phyloP scores from a whole-genome alignment of 2,113 vertebrate species.

The Chamaea fasciata region DNA sequence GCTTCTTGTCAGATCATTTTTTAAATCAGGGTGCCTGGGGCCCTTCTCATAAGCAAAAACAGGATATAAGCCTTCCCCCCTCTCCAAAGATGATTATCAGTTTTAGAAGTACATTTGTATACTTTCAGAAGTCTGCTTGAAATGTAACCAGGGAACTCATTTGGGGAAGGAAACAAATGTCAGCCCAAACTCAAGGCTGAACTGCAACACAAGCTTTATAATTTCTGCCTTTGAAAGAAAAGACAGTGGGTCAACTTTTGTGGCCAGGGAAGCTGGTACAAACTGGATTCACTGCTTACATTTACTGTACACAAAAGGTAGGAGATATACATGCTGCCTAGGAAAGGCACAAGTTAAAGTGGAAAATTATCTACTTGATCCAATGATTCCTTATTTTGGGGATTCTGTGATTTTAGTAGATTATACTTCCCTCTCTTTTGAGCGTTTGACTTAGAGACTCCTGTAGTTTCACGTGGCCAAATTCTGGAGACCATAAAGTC shows the following conservation, averaged over 20 bases:
- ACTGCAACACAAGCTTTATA: neutral
- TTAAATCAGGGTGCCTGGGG: slow-evolving; percentile 51
- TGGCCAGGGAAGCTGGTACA: neutral
- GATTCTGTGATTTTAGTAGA: neutral
- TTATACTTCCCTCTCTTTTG: neutral
- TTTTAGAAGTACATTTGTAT: slow-evolving; percentile 41
- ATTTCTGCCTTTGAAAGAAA: neutral
- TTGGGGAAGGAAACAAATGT: slow-evolving; percentile 38
- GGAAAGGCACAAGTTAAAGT: neutral
- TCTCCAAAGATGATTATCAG: slow-evolving; percentile 33
- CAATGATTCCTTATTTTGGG: neutral
- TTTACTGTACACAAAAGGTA: neutral
- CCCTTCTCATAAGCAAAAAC: slow-evolving; percentile 41
- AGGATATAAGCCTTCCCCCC: slow-evolving; percentile 41
- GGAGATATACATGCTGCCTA: neutral
- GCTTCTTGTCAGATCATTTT: slow-evolving; percentile 57
- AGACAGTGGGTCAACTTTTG: slow-evolving; percentile 5
- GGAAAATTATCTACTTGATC: neutral
- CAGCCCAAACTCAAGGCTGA: slow-evolving; percentile 23
- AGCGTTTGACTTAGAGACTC: neutral
- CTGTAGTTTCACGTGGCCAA: neutral
- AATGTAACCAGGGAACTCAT: slow-evolving; percentile 37
- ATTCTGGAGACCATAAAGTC: neutral
- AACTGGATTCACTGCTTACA: neutral
- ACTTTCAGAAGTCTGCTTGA: slow-evolving; percentile 46